phyloP scores from a whole-genome alignment of 2,888 invertebrate genomes.

The Hoplodrina ambigua region DNA sequence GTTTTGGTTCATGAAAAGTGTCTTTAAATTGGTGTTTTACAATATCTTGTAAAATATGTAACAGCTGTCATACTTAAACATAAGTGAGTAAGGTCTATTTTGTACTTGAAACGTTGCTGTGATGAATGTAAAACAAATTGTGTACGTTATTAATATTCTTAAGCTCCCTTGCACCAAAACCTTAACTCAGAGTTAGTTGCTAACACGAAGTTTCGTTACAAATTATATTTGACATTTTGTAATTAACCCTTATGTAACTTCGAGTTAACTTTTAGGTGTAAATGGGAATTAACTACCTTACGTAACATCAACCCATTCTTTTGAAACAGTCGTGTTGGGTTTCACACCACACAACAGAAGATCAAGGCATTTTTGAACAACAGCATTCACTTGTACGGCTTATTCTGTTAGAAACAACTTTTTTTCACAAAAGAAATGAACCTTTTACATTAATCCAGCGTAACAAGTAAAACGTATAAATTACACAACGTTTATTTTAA shows the following conservation, averaged over 20 bases:
- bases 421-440: constrained; percentile 8
- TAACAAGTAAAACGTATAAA: neutral
- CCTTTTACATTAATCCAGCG: constrained; percentile 15
- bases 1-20: no score
- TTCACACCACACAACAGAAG: constrained; percentile 18
- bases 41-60: no score
- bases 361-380: constrained; percentile 39
- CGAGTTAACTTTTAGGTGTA: neutral
- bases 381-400: constrained; percentile 30
- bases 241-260: neutral
- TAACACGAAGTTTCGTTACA: no score
- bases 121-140: no score
- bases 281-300: neutral
- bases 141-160: no score
- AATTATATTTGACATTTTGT: no score
- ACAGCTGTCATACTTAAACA: no score
- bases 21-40: no score
- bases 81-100: no score
- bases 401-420: constrained; percentile 30
- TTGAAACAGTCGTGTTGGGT: neutral
- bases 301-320: constrained; percentile 8
- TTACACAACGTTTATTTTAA: constrained; percentile 22
- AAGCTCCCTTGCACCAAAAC: no score
- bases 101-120: no score
- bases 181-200: no score